Evolutionary conservation across 2,113 vertebrate genomes (phyloP), one percentile per base, ranked within the genome.

Genomic region (Colinus virginianus): DNA sequence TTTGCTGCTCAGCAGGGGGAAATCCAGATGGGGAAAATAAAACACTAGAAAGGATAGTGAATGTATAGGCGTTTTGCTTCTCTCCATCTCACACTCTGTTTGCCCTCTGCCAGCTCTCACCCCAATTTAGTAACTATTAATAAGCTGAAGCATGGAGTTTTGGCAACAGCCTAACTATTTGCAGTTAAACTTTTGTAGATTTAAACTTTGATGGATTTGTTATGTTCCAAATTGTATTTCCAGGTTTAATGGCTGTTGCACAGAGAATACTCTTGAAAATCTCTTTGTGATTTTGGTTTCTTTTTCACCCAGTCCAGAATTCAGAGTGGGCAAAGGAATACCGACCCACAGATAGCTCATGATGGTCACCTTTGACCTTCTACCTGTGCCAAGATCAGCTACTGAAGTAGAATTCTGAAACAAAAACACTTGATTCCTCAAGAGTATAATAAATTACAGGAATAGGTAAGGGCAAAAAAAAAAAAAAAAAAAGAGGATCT

Each of bases 101-200:
- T 92, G 86, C 91, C 92, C 86, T 96, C 85, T 92, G 88, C 96
- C 96, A 94, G 91, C 66, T 94, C 90, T 95, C 77, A 78, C 94
- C 64, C 81, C 95, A 94, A 84, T 96, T 95, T 96, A 95, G 96
- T 76, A 92, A 91, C 93, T 93, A 93, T 87, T 97, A 96, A 97
- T 96, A 97, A 95, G 93, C 81, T 62, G 48, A 87, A 94, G 81
- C 80, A 81, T 1, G 14, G 72, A 78, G 75, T 66, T 95, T 84
- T 94, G 95, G 96, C 96, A 96, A 51, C 83, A 64, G 49, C n/a
- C 80, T 74, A 49, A 72, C 84, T 95, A 84, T 96, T 49, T 86
- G 90, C 96, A 93, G 62, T 78, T 90, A 95, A 88, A 90, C 84
- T 86, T 85, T 53, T 77, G 86, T 97, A 94, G 94, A 91, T 93